A percentile compares a stretch with the other conserved stretches of the same genome.
These are phyloP conservation scores for Promerops cafer DNA, from an alignment of 2,113 vertebrate species.

Conservation along the genomic window DNA sequence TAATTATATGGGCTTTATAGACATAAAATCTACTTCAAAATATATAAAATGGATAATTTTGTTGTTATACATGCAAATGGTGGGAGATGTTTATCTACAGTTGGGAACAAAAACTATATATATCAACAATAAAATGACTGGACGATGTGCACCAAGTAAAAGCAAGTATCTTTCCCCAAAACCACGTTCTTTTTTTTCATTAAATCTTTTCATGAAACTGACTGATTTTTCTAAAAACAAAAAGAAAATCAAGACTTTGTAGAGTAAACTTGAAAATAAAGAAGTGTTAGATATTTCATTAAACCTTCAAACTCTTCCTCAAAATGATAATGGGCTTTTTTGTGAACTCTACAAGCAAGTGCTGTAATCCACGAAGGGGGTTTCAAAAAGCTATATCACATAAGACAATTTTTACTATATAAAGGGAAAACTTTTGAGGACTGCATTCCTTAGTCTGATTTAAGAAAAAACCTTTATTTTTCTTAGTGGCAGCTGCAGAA, in stretches of 20 bases:
- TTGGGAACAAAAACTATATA: neutral
- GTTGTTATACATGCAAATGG: neutral
- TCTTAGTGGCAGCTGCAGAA: neutral
- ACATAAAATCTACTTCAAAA: neutral
- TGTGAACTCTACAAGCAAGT: neutral
- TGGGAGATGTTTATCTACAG: neutral
- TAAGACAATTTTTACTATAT: neutral
- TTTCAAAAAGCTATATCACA: neutral
- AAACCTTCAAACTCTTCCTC: neutral
- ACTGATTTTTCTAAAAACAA: neutral
- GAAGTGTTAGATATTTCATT: neutral
- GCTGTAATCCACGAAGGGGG: neutral
- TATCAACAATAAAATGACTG: neutral
- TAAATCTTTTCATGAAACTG: neutral
- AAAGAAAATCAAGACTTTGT: neutral
- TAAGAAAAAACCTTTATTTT: neutral
- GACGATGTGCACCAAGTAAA: neutral
- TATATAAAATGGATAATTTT: neutral
- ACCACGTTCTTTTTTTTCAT: neutral
- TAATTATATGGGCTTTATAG: neutral
- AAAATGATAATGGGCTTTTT: neutral
- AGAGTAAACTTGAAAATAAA: neutral
- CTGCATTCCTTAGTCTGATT: neutral
- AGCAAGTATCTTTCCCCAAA: neutral
- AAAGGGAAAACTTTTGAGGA: neutral